A percentile compares a stretch with the other conserved stretches of the same genome.
Evolutionary conservation across 2,797 vertebrate species (phyloP).

Genomic region (Myotis pilosus): DNA sequence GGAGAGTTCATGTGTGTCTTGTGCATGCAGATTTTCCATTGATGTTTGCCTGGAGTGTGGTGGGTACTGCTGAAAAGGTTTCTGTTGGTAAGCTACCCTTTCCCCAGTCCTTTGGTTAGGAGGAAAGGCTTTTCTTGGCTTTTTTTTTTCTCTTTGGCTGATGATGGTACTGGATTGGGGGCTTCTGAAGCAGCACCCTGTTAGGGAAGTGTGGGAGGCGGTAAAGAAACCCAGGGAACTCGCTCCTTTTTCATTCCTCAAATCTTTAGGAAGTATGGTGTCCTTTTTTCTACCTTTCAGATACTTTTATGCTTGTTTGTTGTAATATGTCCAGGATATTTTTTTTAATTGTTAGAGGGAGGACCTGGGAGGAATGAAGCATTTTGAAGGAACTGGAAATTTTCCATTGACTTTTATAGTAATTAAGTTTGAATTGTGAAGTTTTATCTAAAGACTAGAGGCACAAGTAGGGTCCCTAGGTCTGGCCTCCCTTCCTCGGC

Average conservation of each 20-base stretch:
- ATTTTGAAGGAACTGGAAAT: background rate
- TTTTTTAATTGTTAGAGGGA: background rate
- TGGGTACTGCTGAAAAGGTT: background rate
- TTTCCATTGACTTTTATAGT: background rate
- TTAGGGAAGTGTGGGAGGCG: background rate
- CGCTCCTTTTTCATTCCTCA: background rate
- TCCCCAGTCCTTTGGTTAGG: background rate
- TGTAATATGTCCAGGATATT: background rate
- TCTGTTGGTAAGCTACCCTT: background rate
- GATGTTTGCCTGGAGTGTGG: background rate
- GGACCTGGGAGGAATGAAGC: background rate
- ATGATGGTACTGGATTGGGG: background rate
- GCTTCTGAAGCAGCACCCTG: background rate
- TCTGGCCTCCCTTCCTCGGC: too few species aligned
- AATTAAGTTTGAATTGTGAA: conserved; percentile 24
- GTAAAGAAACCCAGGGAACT: background rate
- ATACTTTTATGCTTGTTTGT: background rate
- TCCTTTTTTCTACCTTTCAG: background rate
- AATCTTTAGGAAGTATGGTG: background rate
- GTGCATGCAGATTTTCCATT: background rate
- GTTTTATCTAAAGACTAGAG: background rate
- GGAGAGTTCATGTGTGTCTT: background rate
- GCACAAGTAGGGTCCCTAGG: too few species aligned
- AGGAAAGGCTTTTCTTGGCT: background rate
- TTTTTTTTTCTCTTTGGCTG: background rate